Base-by-base conservation (phyloP, 2,113 vertebrate species). In the Takifugu bimaculatus region DNA sequence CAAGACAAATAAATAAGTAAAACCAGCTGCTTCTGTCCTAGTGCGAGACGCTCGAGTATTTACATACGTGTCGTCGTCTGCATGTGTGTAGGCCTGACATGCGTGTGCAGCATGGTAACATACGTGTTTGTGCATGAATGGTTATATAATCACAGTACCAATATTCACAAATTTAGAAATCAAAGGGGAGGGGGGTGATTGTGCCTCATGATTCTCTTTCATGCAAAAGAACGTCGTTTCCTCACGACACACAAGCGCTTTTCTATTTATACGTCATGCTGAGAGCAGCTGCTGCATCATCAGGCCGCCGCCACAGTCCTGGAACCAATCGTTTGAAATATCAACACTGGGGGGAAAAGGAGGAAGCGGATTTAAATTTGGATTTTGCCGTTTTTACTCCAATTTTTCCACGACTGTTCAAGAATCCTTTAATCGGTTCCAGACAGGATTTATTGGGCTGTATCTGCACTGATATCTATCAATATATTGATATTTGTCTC, bases 91-190 rank as follows among this genome's bases (percentile, higher is more conserved):
- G 72, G 75, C 74, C 72, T 75, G 80, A 64, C 78, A 81, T 91
- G 89, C 88, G 60, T 82, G 72, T 77, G 70, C 89, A 85, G 87
- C 86, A 85, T 87, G 85, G 53, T 85, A 86, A 85, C 84, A 86
- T 83, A 81, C 74, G 74, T 57, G 72, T 72, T 84, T 81, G 82
- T 87, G 74, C 79, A 88, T 73, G 87, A 69, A 85, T 89, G 81
- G 73, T 84, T 86, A 88, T 82, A 87, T 87, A 82, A 85, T 77
- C 85, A 92, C 84, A 83, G 82, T 88, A 88, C 80, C 85, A 87
- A 91, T 89, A 91, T 90, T 88, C 90, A 91, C 85, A 91, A 87
- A 88, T 89, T 82, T 85, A 61, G 73, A 51, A 70, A 9, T 15
- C 13, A 48, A 48, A 15, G 13, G 13, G 45, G 42, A 13, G 42